Evolutionary conservation across 2,797 vertebrate genomes (phyloP), one percentile per base, ranked within the genome.

Genomic region (Megalops cyprinoides): DNA sequence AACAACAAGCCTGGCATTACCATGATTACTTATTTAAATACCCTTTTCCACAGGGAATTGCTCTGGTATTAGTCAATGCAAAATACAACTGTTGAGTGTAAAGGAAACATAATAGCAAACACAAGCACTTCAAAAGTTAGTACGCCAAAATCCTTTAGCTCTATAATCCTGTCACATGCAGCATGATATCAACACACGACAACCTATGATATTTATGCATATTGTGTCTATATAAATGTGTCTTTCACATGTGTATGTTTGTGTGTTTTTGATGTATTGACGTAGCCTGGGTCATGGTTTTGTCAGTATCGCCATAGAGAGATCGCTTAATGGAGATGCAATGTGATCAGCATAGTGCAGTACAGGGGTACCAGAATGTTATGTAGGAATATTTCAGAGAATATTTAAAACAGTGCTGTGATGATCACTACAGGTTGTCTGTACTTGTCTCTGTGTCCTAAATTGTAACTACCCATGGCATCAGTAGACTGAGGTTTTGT

Each of bases 31-130:
- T 42, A 69, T 69, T 69, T 69, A 42, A 69, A 69, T 69, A 39
- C 39, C 65, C 65, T 69, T 69, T 42, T 69, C 37, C 65, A 39
- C 65, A 69, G 44, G 39, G 65, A 69, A 65, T 2, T 69, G 65
- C 39, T 69, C 34, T 7, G 8, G 37, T 23, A 42, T 42, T 69
- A 69, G 37, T 42, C 37, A 42, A 69, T 42, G 65, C 65, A 42
- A 18, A 42, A 42, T 39, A 67, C 18, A 18, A 69, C 39, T 7
- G 37, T 42, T 0, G 15, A 23, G 65, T 20, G 0, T 1, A 42
- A 69, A 39, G 60, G 4, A 37, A 67, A 39, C 62, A 34, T 37
- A 42, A 69, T 20, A 23, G n/a, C 14, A 39, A 67, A 20, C 34
- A 39, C 34, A 69, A 37, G 18, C 6, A 10, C 18, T 18, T 18